Evolutionary conservation across 2,888 invertebrate species (phyloP).

Genomic region (Adineta ricciae): DNA sequence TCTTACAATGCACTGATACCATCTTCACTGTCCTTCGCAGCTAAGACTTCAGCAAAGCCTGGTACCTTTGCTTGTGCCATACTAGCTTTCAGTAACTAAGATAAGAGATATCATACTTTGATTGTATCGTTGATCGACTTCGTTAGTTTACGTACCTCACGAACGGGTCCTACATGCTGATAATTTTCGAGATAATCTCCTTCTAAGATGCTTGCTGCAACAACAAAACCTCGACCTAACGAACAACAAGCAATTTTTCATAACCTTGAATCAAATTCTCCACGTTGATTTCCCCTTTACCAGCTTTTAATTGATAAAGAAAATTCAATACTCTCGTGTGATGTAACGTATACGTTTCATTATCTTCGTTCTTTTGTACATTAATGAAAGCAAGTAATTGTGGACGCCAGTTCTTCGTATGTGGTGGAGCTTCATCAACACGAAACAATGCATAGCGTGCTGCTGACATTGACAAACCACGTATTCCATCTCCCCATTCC

Average conservation of each 20-base stretch:
- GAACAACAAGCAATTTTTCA: no score
- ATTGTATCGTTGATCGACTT: no score
- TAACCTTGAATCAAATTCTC: no score
- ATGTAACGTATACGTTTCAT: constrained; percentile 57
- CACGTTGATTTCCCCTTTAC: no score
- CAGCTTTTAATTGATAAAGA: constrained; percentile 78
- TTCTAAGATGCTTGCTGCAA: constrained; percentile 71
- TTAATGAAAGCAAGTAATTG: not conserved
- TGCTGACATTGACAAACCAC: constrained; percentile 89
- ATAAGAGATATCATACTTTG: not conserved
- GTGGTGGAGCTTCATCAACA: constrained; percentile 67
- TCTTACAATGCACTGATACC: constrained; percentile 65
- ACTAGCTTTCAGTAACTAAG: constrained; percentile 62
- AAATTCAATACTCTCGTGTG: constrained; percentile 85
- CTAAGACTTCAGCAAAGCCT: constrained; percentile 88
- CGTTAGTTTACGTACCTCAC: constrained; percentile 35
- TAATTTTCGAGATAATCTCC: constrained; percentile 53
- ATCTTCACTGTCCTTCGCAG: constrained; percentile 70
- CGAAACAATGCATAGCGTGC: constrained; percentile 86
- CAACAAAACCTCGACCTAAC: constrained; percentile 64
- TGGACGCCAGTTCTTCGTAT: constrained; percentile 47
- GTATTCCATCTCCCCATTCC: constrained; percentile 92
- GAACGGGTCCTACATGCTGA: constrained; percentile 36
- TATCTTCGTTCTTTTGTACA: not conserved
- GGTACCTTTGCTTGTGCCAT: constrained; percentile 90